Conservation (phyloP, 1,140 invertebrate species). For the Thaumetopoea pityocampa region DNA sequence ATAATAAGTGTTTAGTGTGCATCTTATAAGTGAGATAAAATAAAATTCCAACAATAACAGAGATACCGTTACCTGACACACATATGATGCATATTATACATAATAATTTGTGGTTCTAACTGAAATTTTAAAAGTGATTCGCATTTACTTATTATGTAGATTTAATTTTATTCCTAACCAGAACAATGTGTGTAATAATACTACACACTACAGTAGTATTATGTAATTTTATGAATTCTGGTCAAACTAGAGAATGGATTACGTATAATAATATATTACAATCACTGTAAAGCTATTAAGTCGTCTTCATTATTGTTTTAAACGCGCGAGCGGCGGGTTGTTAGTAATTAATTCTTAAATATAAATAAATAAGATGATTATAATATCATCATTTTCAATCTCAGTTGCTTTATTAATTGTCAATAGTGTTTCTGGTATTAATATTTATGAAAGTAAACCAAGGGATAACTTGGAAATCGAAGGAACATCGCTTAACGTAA, state of each 20-base stretch:
- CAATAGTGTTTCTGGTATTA: constrained; percentile 1
- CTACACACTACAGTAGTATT: too few species aligned
- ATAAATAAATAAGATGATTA: constrained; percentile 25
- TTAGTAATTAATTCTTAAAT: constrained; percentile 22
- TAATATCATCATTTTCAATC: constrained; percentile 18
- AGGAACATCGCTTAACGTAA: too few species aligned
- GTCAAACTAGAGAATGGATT: constrained; percentile 54
- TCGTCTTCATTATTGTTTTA: constrained; percentile 50
- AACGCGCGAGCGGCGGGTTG: constrained; percentile 43
- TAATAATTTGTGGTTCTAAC: too few species aligned
- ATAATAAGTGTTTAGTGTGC: constrained; percentile 2
- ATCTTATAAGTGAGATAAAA: too few species aligned
- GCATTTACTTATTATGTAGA: too few species aligned
- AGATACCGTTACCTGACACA: too few species aligned
- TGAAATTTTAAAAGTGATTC: too few species aligned
- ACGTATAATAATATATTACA: constrained; percentile 37
- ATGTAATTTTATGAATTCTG: constrained; percentile 43
- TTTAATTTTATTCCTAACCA: constrained; percentile 11
- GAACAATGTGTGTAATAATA: constrained; percentile 20
- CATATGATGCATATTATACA: too few species aligned
- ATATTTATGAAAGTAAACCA: too few species aligned
- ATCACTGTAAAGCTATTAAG: constrained; percentile 33
- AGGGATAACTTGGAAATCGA: too few species aligned
- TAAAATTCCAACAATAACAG: too few species aligned
- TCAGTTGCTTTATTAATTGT: constrained; percentile 6